Evolutionary conservation across 2,797 vertebrate species (phyloP).

Genomic region (Argyrosomus regius): DNA sequence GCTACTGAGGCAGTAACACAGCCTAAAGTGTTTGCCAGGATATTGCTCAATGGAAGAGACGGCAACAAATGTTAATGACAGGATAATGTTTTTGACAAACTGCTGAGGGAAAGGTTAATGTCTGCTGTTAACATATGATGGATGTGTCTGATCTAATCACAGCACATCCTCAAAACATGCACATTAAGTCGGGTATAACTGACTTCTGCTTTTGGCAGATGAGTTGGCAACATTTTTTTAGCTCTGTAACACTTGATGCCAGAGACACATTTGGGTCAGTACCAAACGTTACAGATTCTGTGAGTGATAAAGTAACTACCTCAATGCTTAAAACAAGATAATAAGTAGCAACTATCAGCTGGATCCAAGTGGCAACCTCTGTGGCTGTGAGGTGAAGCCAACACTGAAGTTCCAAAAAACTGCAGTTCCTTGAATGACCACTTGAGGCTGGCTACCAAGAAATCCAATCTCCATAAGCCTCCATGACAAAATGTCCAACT

Average conservation of each 20-base stretch:
- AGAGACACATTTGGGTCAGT: too few species aligned
- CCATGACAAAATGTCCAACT: too few species aligned
- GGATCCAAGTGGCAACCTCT: too few species aligned
- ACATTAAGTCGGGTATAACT: not conserved
- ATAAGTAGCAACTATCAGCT: too few species aligned
- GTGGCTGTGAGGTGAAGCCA: too few species aligned
- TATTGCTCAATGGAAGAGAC: not conserved
- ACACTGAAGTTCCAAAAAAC: too few species aligned
- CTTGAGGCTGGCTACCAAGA: too few species aligned
- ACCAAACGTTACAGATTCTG: too few species aligned
- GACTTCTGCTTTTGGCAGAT: not conserved
- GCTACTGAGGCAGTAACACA: not conserved
- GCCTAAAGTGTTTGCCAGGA: not conserved
- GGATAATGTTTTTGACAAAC: not conserved
- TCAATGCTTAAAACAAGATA: too few species aligned
- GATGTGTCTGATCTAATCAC: not conserved
- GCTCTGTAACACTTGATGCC: not conserved
- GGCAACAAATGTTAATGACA: not conserved
- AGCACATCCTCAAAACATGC: not conserved
- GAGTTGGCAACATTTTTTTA: not conserved
- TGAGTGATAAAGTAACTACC: too few species aligned
- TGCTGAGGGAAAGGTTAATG: not conserved
- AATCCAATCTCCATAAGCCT: too few species aligned
- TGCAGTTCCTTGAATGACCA: too few species aligned
- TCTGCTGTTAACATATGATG: not conserved